These are phyloP conservation scores for Anadara kagoshimensis DNA, from an alignment of 1,140 invertebrate genomes.

Conservation along the genomic window DNA sequence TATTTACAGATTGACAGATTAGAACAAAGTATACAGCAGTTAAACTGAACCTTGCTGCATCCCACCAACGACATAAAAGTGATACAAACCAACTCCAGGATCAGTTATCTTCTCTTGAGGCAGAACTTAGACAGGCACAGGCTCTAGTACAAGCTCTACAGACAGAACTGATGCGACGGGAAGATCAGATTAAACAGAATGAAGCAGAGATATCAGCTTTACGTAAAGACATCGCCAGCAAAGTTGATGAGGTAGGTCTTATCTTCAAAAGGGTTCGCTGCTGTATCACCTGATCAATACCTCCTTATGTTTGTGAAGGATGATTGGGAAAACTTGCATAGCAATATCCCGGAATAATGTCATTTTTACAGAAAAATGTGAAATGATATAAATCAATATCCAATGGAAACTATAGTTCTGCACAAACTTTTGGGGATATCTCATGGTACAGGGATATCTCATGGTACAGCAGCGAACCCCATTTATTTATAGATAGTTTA, in stretches of 20 bases:
- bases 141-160: conserved; percentile 51
- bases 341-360: no score
- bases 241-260: conserved; percentile 60
- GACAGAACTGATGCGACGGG: conserved; percentile 57
- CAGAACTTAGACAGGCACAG: conserved; percentile 53
- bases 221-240: conserved; percentile 58
- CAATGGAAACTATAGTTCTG: no score
- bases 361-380: no score
- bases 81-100: conserved; percentile 63
- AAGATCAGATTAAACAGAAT: conserved; percentile 62
- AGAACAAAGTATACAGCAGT: conserved; percentile 67
- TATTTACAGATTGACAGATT: conserved; percentile 61
- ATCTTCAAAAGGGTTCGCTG: no score
- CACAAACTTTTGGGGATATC: no score
- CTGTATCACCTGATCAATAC: no score
- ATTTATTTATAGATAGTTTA: no score
- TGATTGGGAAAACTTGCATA: no score
- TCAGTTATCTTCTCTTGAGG: conserved; percentile 54
- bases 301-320: no score
- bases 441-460: no score
- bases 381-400: no score
- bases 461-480: no score
- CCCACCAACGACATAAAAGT: conserved; percentile 67
- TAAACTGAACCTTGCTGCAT: conserved; percentile 69
- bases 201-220: conserved; percentile 63